Base-by-base conservation (phyloP, 1,140 invertebrate species). In the Diploscapter pachys region DNA sequence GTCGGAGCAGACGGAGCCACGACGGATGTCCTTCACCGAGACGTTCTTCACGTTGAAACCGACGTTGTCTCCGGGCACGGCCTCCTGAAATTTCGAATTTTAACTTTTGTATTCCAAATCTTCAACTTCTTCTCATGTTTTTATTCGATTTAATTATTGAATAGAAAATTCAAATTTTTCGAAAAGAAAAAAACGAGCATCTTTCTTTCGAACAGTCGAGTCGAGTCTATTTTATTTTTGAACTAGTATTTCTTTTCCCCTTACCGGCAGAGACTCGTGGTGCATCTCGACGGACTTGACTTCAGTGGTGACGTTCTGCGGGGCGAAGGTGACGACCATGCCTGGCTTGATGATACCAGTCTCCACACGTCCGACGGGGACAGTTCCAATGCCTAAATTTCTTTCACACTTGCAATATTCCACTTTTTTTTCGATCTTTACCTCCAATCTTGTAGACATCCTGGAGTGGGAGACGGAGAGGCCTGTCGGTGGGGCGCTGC, bases 361-460 rank as follows among this genome's bases (percentile, higher is more conserved):
- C 89, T 99, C 96, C 61, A 99, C 95, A 87, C 96, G 90, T 75
- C 96, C 96, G 0, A 99, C 96, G 69, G 96, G 96, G 86, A 99
- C 96, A 80, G 96, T 98, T 87, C 96, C 96, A 88, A 99, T 98
- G 31, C 31, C 31, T 31, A 31, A 31, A 31, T 31, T 31, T 31
- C 31, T 31, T 31, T 31, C 31, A 31, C 31, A 31, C 31, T 31
- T 31, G 31, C 31, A 31, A 31, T 31, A 31, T 31, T 31, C 31
- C 31, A 31, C 31, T 31, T 31, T 31, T 31, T 31, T 31, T 31
- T 31, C 31, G 31, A 31, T 31, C 31, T 31, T 31, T 31, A 88
- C 89, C 96, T 86, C 96, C 96, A 88, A 99, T 99, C 89, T 99
- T 99, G 91, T 99, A 99, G 3, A 98, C 96, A 87, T 99, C 96